Percentiles rank a stretch among this genome's conserved stretches.
Conservation (phyloP, 2,113 vertebrate species). For the Nothocercus julius region DNA sequence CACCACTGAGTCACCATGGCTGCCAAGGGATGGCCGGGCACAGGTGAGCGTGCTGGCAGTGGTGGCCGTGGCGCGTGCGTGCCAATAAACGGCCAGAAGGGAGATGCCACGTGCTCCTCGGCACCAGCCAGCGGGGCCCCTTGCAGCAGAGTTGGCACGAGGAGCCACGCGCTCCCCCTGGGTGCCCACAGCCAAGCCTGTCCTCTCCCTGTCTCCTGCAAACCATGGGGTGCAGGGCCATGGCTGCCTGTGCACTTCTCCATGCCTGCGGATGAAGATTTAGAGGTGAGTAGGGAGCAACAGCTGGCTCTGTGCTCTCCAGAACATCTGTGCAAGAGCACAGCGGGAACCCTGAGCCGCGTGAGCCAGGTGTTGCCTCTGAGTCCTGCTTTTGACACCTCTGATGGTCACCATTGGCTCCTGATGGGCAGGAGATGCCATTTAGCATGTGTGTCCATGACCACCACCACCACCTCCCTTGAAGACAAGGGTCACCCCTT, state of each 20-base stretch:
- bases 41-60: rapidly evolving
- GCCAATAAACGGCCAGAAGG: not conserved
- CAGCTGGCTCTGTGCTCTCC: not conserved
- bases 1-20: rapidly evolving
- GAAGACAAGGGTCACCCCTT: no score
- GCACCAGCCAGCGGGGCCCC: not conserved
- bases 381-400: not conserved
- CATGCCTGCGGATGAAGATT: not conserved
- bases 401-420: not conserved
- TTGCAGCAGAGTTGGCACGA: not conserved
- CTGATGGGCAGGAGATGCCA: not conserved
- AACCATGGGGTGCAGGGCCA: not conserved
- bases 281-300: not conserved
- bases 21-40: not conserved
- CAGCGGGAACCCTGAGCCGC: rapidly evolving
- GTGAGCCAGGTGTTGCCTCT: rapidly evolving
- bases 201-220: not conserved
- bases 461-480: no score
- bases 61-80: rapidly evolving
- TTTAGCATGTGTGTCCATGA: no score
- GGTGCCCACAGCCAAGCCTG: rapidly evolving
- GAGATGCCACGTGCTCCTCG: not conserved
- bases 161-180: not conserved
- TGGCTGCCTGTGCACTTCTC: no score
- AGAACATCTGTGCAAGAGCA: not conserved